Evolutionary conservation across 2,888 invertebrate species (phyloP).

Genomic region (Idaea dimidiata): DNA sequence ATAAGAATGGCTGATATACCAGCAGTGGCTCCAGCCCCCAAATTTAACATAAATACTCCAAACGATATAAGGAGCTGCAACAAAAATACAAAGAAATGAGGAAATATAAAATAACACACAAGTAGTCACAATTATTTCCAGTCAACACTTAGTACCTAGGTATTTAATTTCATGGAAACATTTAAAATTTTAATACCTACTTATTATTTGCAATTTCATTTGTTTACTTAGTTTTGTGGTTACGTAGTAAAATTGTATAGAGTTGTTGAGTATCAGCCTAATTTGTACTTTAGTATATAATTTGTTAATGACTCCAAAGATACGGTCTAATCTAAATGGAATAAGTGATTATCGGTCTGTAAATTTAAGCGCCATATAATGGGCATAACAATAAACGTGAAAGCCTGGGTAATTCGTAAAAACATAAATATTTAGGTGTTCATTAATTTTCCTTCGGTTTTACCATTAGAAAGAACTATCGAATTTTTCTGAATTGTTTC

Average conservation of each 20-base stretch:
- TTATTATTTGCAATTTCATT: background rate
- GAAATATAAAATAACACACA: background rate
- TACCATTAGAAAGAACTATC: too few species aligned
- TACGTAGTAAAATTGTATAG: background rate
- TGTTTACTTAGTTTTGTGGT: background rate
- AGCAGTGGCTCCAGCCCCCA: slow-evolving; percentile 81
- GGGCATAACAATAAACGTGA: too few species aligned
- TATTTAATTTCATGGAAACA: too few species aligned
- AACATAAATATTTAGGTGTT: background rate
- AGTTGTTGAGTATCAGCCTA: background rate
- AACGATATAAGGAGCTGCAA: slow-evolving; percentile 75
- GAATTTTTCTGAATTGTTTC: too few species aligned
- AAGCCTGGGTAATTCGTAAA: too few species aligned
- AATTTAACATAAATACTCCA: slow-evolving; percentile 78
- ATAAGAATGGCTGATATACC: slow-evolving; percentile 84
- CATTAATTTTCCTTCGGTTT: background rate
- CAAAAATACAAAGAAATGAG: slow-evolving; percentile 15
- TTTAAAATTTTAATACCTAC: too few species aligned
- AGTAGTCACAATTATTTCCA: too few species aligned
- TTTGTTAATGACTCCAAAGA: background rate
- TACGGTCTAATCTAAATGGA: background rate
- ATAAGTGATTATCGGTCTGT: background rate
- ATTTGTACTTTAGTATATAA: too few species aligned
- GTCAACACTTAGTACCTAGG: too few species aligned
- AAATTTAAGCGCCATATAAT: too few species aligned